Percentiles rank a stretch among this genome's conserved stretches.
Conservation (phyloP, 2,113 vertebrate genomes). For the Silurus meridionalis region DNA sequence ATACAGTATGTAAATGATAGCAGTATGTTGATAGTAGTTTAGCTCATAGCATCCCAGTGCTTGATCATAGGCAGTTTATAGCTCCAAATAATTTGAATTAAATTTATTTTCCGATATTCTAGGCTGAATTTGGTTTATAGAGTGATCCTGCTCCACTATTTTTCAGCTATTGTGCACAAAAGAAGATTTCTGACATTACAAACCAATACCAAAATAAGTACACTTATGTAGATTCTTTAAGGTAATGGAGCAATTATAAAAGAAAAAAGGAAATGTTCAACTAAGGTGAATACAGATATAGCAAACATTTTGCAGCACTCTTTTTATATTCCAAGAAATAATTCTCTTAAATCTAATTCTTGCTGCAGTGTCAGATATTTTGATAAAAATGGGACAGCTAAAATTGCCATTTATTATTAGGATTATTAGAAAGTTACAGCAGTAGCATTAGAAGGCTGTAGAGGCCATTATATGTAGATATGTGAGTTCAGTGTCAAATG, state of each 20-base stretch:
- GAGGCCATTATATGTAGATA: not conserved
- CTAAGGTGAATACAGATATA: not conserved
- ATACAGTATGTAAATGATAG: not conserved
- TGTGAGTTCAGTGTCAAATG: not conserved
- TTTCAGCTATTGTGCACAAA: not conserved
- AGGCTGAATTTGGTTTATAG: not conserved
- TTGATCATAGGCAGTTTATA: not conserved
- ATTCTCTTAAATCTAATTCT: not conserved
- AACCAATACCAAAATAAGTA: not conserved
- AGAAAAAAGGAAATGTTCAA: not conserved
- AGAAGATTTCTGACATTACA: not conserved
- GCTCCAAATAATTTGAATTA: not conserved
- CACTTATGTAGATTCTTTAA: not conserved
- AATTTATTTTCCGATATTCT: not conserved
- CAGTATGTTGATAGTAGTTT: not conserved
- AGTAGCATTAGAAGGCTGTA: not conserved
- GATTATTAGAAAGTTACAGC: not conserved
- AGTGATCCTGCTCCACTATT: not conserved
- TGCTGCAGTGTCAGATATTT: not conserved
- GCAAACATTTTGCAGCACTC: not conserved
- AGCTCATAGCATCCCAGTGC: not conserved
- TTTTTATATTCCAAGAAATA: not conserved
- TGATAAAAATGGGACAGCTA: not conserved
- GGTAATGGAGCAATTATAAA: not conserved
- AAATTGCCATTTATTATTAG: not conserved